Percentiles rank a stretch among this genome's conserved stretches.
These are phyloP conservation scores for Ophioderma brevispina DNA, from an alignment of 35 echinoderm and acorn worm genomes.

Conservation along the genomic window DNA sequence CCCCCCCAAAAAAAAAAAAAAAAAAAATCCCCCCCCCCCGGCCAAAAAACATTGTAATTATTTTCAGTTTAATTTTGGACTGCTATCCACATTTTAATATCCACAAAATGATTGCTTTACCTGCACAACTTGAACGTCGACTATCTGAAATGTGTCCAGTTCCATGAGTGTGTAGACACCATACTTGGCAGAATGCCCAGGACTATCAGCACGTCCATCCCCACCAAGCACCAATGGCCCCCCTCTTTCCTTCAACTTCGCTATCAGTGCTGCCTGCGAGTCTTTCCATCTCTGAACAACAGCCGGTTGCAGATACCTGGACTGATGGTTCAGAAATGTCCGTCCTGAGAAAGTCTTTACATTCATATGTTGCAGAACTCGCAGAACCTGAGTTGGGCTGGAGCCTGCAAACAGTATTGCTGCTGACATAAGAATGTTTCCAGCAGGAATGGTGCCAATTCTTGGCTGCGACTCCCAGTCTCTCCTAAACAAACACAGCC, in stretches of 20 bases:
- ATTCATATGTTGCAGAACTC: background rate
- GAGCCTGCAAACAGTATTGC: background rate
- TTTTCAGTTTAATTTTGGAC: background rate
- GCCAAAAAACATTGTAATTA: background rate
- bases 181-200: constrained; percentile 31
- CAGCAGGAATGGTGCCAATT: background rate
- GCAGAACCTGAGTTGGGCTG: background rate
- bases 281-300: background rate
- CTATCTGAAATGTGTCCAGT: constrained; percentile 4
- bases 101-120: constrained; percentile 1
- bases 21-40: too few relatives aligned
- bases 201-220: background rate
- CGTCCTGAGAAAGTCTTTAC: background rate
- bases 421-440: background rate
- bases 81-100: background rate
- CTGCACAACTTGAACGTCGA: constrained; percentile 63
- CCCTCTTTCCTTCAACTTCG: background rate
- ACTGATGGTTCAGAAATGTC: background rate
- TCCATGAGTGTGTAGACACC: constrained; percentile 28
- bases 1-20: too few relatives aligned
- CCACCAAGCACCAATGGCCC: background rate
- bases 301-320: background rate
- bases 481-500: background rate
- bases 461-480: background rate
- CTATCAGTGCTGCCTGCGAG: background rate